These are phyloP conservation scores for Holotrichia oblita DNA, from an alignment of 1,140 invertebrate species.

Conservation along the genomic window DNA sequence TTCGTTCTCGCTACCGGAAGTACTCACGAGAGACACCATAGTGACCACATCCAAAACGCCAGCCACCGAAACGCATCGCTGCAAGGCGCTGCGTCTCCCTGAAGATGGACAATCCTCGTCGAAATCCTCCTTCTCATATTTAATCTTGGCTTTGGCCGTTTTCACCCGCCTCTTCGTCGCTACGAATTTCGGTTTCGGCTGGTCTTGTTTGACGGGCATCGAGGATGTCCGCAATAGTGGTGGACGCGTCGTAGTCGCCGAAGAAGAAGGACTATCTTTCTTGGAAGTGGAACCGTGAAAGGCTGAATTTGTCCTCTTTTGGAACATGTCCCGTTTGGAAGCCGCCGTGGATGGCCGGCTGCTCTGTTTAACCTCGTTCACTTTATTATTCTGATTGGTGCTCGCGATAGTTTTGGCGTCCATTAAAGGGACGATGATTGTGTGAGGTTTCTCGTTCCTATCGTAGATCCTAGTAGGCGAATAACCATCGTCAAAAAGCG, in stretches of 20 bases:
- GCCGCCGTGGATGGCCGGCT: conserved; percentile 55
- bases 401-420: conserved; percentile 44
- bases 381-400: conserved; percentile 43
- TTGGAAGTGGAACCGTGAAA: conserved; percentile 48
- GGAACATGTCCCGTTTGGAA: conserved; percentile 55
- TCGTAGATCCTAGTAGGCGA: conserved; percentile 33
- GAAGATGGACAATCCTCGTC: conserved; percentile 9
- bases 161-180: conserved; percentile 55
- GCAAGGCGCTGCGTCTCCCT: conserved; percentile 8
- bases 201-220: conserved; percentile 51
- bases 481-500: conserved; percentile 37
- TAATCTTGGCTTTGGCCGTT: conserved; percentile 41
- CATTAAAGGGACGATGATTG: conserved; percentile 55
- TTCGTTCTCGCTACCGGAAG: conserved; percentile 64
- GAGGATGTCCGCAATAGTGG: conserved; percentile 56
- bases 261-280: conserved; percentile 44
- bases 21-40: conserved; percentile 67
- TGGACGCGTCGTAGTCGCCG: conserved; percentile 48
- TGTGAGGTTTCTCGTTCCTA: conserved; percentile 42
- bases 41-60: conserved; percentile 63
- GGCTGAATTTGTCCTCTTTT: conserved; percentile 58
- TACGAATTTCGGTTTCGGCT: conserved; percentile 55
- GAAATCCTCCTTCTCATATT: conserved; percentile 43
- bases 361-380: conserved; percentile 41
- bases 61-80: conserved; percentile 43